These are phyloP conservation scores for Volucella inanis DNA, from an alignment of 2,888 invertebrate species.

Conservation along the genomic window DNA sequence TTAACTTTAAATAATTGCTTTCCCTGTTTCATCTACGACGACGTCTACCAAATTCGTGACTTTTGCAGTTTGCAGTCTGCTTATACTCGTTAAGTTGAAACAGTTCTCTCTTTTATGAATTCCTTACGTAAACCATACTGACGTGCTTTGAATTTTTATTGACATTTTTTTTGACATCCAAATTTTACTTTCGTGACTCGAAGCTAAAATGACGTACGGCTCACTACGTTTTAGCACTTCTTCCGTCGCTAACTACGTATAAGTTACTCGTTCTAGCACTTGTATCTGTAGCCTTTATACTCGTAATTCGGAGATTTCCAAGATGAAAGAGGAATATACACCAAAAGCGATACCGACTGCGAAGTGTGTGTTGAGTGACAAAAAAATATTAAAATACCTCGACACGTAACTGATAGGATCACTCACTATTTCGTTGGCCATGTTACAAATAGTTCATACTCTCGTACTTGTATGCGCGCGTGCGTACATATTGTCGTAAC, in stretches of 20 bases:
- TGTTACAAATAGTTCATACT: background rate
- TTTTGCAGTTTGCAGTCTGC: no score
- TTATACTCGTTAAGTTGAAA: no score
- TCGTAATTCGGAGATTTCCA: conserved; percentile 33
- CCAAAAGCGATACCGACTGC: conserved; percentile 17
- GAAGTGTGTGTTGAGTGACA: conserved; percentile 28
- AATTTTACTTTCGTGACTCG: conserved; percentile 52
- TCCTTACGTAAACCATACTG: conserved; percentile 17
- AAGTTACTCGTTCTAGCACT: background rate
- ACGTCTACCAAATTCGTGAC: no score
- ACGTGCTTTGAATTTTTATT: conserved; percentile 43
- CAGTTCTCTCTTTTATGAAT: background rate
- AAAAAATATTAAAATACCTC: conserved; percentile 48
- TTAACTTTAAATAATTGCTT: no score
- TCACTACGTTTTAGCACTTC: background rate
- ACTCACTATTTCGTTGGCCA: conserved; percentile 17
- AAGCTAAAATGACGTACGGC: conserved; percentile 19
- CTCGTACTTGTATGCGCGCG: conserved; percentile 13
- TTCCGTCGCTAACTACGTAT: background rate
- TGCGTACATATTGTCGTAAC: conserved; percentile 9
- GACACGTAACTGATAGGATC: conserved; percentile 25
- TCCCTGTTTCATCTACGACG: no score
- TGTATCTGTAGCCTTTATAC: background rate
- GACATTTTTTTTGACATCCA: conserved; percentile 14
- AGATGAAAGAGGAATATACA: conserved; percentile 39